A percentile compares a stretch with the other conserved stretches of the same genome.
Conservation (phyloP, 2,797 vertebrate species). For the Darevskia mixta region DNA sequence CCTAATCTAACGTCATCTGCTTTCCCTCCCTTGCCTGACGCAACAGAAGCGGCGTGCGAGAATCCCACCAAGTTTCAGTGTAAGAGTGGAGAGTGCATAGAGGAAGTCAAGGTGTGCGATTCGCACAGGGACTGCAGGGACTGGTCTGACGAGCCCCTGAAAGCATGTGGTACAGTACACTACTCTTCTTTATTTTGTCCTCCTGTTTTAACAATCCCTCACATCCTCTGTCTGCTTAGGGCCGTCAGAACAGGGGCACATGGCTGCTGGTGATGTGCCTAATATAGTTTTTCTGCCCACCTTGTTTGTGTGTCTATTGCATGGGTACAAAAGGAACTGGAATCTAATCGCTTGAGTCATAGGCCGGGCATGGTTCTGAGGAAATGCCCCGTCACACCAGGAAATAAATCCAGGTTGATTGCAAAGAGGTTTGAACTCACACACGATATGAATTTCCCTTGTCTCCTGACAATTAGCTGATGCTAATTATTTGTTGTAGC, state of each 20-base stretch:
- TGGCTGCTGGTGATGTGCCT: conserved; percentile 70
- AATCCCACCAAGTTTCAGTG: conserved; percentile 92
- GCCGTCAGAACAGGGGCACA: conserved; percentile 69
- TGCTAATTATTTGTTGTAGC: neutral
- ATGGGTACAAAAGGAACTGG: conserved; percentile 64
- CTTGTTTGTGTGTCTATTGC: conserved; percentile 56
- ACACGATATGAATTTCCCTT: conserved; percentile 38
- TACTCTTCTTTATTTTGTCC: conserved; percentile 73
- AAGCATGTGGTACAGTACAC: conserved; percentile 91
- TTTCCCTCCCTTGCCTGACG: conserved; percentile 76
- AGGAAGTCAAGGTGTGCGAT: conserved; percentile 94
- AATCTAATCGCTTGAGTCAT: conserved; percentile 50
- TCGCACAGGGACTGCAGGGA: conserved; percentile 94
- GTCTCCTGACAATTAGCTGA: conserved; percentile 10
- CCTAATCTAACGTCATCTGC: conserved; percentile 69
- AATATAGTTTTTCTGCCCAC: conserved; percentile 65
- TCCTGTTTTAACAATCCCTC: conserved; percentile 66
- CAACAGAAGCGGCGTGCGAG: conserved; percentile 90
- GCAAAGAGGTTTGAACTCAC: conserved; percentile 48
- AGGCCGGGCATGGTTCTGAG: neutral
- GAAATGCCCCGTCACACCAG: neutral
- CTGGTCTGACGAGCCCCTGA: conserved; percentile 95
- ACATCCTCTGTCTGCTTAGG: conserved; percentile 49
- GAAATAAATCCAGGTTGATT: conserved; percentile 50
- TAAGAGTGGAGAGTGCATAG: conserved; percentile 95